phyloP scores from a whole-genome alignment of 2,888 invertebrate genomes.

The Drosophila parthenogenetica region DNA sequence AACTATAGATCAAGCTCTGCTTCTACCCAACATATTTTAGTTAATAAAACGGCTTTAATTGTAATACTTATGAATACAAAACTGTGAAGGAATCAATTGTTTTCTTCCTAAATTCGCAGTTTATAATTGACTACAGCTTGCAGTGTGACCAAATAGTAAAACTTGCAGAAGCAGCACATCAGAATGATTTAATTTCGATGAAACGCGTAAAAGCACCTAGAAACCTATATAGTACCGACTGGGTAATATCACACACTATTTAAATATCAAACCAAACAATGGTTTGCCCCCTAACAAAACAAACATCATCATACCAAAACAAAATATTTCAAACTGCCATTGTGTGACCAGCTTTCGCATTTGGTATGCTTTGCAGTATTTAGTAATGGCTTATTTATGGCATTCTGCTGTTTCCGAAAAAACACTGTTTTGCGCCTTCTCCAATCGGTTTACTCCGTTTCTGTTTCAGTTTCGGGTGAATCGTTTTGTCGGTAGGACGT shows the following conservation, averaged over 20 bases:
- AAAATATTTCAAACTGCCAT: neutral
- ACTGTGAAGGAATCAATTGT: constrained; percentile 3
- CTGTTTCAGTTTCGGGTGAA: constrained; percentile 50
- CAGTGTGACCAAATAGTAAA: constrained; percentile 21
- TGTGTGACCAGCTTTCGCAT: neutral
- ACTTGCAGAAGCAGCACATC: neutral
- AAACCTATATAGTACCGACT: neutral
- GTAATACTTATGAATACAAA: constrained; percentile 56
- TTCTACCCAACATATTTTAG: constrained; percentile 46
- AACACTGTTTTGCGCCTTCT: neutral
- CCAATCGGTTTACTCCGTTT: constrained; percentile 17
- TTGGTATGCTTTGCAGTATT: constrained; percentile 19
- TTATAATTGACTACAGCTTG: neutral
- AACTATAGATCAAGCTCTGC: constrained; percentile 23
- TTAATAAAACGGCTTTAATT: constrained; percentile 72
- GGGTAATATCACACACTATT: neutral
- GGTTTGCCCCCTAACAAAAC: neutral
- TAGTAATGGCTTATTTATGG: constrained; percentile 1
- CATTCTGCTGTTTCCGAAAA: constrained; percentile 32
- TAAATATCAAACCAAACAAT: neutral
- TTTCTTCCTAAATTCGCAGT: neutral
- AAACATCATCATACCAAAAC: neutral
- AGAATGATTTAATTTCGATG: constrained; percentile 8
- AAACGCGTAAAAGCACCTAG: neutral
- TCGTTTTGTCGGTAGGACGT: constrained; percentile 39